Percentiles rank a stretch among this genome's conserved stretches.
Evolutionary conservation across 2,888 invertebrate species (phyloP).

Genomic region (Heliconius hortense): DNA sequence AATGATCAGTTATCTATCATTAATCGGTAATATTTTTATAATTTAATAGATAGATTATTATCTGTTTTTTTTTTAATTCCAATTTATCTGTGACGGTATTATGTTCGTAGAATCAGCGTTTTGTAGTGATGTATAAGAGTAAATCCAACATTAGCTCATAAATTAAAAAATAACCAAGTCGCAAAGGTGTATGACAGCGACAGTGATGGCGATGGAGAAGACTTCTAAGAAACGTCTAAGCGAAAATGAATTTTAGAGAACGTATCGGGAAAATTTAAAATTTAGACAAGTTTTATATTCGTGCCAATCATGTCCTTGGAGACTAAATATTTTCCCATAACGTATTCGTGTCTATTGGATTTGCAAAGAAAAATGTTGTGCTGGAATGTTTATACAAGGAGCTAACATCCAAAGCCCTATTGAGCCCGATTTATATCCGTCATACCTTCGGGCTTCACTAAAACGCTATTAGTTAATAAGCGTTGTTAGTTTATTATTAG

Average conservation of each 20-base stretch:
- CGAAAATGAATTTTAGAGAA: constrained; percentile 58
- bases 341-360: constrained; percentile 60
- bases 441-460: constrained; percentile 41
- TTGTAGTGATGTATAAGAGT: not conserved
- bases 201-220: constrained; percentile 65
- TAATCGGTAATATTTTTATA: not conserved
- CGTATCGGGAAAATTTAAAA: constrained; percentile 64
- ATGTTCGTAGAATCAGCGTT: too few relatives aligned
- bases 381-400: constrained; percentile 42
- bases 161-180: constrained; percentile 39
- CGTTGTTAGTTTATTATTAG: constrained; percentile 46
- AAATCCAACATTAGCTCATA: constrained; percentile 2
- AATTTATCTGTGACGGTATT: too few relatives aligned
- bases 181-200: constrained; percentile 57
- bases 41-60: too few relatives aligned
- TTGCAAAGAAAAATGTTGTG: constrained; percentile 58
- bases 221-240: constrained; percentile 70
- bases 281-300: constrained; percentile 35
- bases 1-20: too few relatives aligned
- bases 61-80: too few relatives aligned
- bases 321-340: constrained; percentile 60
- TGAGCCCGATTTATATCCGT: constrained; percentile 28
- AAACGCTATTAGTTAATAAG: constrained; percentile 61
- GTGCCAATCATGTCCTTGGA: constrained; percentile 51
- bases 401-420: constrained; percentile 47